Evolutionary conservation across 2,113 vertebrate species (phyloP).

Genomic region (Pedionomus torquatus): DNA sequence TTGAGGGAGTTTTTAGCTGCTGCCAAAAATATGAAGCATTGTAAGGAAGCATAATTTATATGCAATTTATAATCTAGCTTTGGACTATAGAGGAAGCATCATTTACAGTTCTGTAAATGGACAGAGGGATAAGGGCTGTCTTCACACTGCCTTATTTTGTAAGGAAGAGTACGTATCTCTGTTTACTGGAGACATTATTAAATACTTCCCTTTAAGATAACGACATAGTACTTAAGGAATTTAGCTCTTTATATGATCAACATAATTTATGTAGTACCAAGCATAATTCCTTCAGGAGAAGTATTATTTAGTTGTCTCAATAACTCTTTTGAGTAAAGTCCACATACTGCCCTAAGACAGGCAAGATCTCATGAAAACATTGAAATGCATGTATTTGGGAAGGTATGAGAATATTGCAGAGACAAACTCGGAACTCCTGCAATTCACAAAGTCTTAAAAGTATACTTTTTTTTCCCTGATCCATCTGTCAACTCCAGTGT

Average conservation of each 20-base stretch:
- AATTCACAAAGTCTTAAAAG: background rate
- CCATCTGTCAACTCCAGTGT: background rate
- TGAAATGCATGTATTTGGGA: background rate
- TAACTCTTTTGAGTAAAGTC: background rate
- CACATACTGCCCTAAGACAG: background rate
- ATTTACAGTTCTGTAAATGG: background rate
- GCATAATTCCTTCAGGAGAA: background rate
- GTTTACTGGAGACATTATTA: background rate
- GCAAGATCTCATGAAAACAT: background rate
- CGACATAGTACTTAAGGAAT: background rate
- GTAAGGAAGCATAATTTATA: background rate
- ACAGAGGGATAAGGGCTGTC: background rate
- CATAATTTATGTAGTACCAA: background rate
- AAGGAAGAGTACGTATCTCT: background rate
- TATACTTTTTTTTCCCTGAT: background rate
- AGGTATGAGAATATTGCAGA: background rate
- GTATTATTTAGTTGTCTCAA: background rate
- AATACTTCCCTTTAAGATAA: background rate
- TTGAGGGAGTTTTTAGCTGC: background rate
- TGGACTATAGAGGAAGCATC: background rate
- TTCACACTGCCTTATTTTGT: background rate
- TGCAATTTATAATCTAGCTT: background rate
- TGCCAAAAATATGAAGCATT: background rate
- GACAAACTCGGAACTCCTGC: background rate
- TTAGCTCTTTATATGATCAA: background rate